Evolutionary conservation across 2,888 invertebrate species (phyloP).

Genomic region (Cephus runcator): DNA sequence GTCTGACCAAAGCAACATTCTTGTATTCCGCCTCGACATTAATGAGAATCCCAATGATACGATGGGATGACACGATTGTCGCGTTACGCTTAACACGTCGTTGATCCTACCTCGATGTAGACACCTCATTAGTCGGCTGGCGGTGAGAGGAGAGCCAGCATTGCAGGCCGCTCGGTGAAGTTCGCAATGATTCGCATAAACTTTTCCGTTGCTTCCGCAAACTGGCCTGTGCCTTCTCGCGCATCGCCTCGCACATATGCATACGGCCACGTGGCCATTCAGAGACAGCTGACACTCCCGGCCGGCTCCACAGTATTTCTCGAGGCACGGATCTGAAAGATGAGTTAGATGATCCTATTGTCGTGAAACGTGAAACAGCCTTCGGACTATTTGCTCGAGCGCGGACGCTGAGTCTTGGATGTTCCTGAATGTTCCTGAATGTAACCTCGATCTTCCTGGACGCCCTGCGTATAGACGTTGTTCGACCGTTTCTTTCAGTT

Average conservation of each 20-base stretch:
- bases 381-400: background rate
- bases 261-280: conserved; percentile 68
- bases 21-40: too few species aligned
- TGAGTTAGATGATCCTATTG: background rate
- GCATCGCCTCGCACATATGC: conserved; percentile 73
- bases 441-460: too few species aligned
- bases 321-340: conserved; percentile 72
- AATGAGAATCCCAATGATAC: too few species aligned
- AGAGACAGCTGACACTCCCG: conserved; percentile 71
- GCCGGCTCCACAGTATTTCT: conserved; percentile 74
- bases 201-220: conserved; percentile 75
- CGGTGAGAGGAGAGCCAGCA: conserved; percentile 68
- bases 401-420: background rate
- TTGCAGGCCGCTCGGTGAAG: conserved; percentile 74
- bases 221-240: conserved; percentile 70
- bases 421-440: too few species aligned
- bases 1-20: background rate
- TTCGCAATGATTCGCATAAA: conserved; percentile 77
- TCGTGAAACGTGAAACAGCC: too few species aligned
- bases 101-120: conserved; percentile 37
- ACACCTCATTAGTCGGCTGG: conserved; percentile 57
- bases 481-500: too few species aligned
- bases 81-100: background rate
- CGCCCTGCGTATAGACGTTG: too few species aligned
- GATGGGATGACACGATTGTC: too few species aligned